Evolutionary conservation across 2,888 invertebrate species (phyloP), one percentile per base, ranked within the genome.

Genomic region (Mesorhabditis belari): DNA sequence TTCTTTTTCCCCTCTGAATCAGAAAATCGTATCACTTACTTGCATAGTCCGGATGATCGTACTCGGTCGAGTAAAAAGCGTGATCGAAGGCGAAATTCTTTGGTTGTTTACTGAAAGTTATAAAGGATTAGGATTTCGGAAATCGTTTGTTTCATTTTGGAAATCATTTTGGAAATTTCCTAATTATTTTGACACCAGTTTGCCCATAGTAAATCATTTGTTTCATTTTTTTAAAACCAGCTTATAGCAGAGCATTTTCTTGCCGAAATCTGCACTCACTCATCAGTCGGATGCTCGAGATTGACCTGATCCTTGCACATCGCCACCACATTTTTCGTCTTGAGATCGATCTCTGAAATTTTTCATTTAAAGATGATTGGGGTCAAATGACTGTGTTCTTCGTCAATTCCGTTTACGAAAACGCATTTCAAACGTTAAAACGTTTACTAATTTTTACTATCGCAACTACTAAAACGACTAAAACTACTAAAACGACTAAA

Each of bases 61-160:
- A 63, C 29, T 75, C 71, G 23, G 90, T 85, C 35, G 95, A 96
- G 86, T 88, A 89, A 85, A 98, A 98, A 83, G 95, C 95, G 85
- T 94, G 91, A 85, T 98, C 96, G 86, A 95, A 98, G 65, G 95
- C 92, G 85, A 98, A 98, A 56, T 90, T 88, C 62, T 82, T 82
- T 9, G 75, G 70, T 49, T 70, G 65, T 59, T 79, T 79, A 71
- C 83, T 83, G 77, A 59, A 81, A 77, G n/a, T n/a, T n/a, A n/a
- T n/a, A n/a, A n/a, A n/a, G 25, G n/a, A 63, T 58, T 27, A 53
- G 9, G 21, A 26, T 51, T 58, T 24, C 21, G 25, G 54, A 23
- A 55, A 44, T 3, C 12, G 49, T 19, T 19, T 58, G 4, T 61
- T 9, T 61, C n/a, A n/a, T 35, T 66, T 24, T 19, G 2, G 25